phyloP scores from a whole-genome alignment of 2,888 invertebrate species.

The Tachystola acroxantha region DNA sequence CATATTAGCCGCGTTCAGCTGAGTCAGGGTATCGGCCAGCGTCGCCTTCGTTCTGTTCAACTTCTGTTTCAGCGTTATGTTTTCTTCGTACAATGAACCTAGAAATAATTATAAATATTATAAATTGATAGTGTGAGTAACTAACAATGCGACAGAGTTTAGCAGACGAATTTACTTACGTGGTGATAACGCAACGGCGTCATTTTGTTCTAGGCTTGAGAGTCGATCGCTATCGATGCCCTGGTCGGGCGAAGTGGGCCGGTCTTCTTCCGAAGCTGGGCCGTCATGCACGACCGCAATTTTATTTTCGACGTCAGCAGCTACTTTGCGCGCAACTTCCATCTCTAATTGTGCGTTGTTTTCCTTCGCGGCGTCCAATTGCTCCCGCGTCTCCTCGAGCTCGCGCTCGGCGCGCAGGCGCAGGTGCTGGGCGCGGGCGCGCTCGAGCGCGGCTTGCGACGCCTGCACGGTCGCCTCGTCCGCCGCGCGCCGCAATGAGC shows the following conservation, averaged over 20 bases:
- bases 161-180: constrained; percentile 41
- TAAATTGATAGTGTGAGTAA: not conserved
- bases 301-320: constrained; percentile 42
- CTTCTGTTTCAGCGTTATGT: constrained; percentile 83
- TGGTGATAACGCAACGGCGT: constrained; percentile 59
- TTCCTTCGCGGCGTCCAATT: constrained; percentile 50
- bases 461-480: constrained; percentile 86
- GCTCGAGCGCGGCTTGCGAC: constrained; percentile 85
- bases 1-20: constrained; percentile 86
- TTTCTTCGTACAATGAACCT: constrained; percentile 79
- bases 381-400: constrained; percentile 74
- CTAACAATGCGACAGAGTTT: not conserved
- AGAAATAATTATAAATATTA: constrained; percentile 9
- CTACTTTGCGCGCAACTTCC: constrained; percentile 64
- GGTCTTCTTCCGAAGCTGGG: constrained; percentile 53
- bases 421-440: constrained; percentile 85
- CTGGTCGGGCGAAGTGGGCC: constrained; percentile 87
- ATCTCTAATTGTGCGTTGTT: constrained; percentile 56
- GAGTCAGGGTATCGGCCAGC: constrained; percentile 86
- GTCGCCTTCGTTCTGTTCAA: constrained; percentile 84
- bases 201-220: constrained; percentile 80
- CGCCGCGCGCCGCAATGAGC: constrained; percentile 80
- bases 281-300: constrained; percentile 43
- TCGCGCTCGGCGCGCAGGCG: constrained; percentile 82
- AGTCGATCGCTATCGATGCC: constrained; percentile 92